These are phyloP conservation scores for Hydrotaea diabolus DNA, from an alignment of 2,888 invertebrate species.

Conservation along the genomic window DNA sequence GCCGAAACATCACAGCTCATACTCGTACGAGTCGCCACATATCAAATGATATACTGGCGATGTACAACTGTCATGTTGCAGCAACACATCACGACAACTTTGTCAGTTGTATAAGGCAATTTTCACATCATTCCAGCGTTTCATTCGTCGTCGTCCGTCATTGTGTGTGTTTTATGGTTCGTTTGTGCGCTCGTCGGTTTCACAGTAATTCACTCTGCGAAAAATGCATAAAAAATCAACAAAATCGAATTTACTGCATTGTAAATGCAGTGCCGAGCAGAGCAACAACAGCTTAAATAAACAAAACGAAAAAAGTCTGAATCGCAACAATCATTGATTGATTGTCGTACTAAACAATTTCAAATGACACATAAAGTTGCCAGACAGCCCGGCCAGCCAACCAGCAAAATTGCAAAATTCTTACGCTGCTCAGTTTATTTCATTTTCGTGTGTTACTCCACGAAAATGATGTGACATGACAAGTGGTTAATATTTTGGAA, in stretches of 20 bases:
- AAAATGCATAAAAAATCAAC: slow-evolving; percentile 18
- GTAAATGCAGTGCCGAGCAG: too few relatives aligned
- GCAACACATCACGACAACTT: slow-evolving; percentile 63
- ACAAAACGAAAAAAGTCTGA: neutral
- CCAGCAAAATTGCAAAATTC: slow-evolving; percentile 32
- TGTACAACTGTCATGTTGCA: slow-evolving; percentile 66
- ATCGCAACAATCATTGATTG: slow-evolving; percentile 50
- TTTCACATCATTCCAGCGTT: slow-evolving; percentile 59
- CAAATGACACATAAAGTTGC: slow-evolving; percentile 54
- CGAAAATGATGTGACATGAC: slow-evolving; percentile 60
- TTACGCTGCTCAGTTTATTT: neutral
- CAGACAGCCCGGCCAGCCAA: neutral
- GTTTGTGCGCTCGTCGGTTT: slow-evolving; percentile 1
- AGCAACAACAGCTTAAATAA: neutral
- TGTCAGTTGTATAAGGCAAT: slow-evolving; percentile 63
- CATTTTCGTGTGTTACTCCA: slow-evolving; percentile 10
- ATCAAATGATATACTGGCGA: slow-evolving; percentile 36
- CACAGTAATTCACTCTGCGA: neutral
- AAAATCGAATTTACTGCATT: slow-evolving; percentile 8
- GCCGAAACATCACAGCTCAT: neutral
- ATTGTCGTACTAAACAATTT: slow-evolving; percentile 58
- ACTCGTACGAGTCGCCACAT: neutral
- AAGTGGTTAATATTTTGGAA: slow-evolving; percentile 61
- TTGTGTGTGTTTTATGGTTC: slow-evolving; percentile 6
- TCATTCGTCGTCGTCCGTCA: neutral